phyloP scores from a whole-genome alignment of 2,113 vertebrate species.

The Leucoraja erinaceus region DNA sequence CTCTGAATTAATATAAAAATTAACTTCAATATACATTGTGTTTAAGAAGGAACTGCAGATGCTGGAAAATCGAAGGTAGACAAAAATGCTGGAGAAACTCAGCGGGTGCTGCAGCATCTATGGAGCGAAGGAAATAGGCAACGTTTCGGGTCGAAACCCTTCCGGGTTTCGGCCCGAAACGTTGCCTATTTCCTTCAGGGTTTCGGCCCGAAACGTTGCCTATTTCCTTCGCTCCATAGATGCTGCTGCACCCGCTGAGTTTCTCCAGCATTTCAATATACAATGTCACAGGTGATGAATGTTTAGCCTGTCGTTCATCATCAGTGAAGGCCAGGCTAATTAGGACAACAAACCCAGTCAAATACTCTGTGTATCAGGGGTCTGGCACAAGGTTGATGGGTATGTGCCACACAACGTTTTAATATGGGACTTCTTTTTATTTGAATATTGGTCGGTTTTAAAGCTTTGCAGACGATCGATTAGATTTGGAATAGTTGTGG shows the following conservation, averaged over 20 bases:
- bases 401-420: background rate
- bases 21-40: slow-evolving; percentile 34
- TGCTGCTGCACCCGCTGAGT: too few relatives aligned
- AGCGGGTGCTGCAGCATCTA: too few relatives aligned
- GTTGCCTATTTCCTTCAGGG: too few relatives aligned
- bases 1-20: slow-evolving; percentile 43
- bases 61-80: too few relatives aligned
- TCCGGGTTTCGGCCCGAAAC: too few relatives aligned
- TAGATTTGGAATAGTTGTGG: background rate
- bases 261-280: too few relatives aligned
- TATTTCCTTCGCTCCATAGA: too few relatives aligned
- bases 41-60: too few relatives aligned
- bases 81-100: too few relatives aligned
- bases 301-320: slow-evolving; percentile 43
- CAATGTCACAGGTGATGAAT: slow-evolving; percentile 43
- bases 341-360: slow-evolving; percentile 47
- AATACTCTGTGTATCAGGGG: slow-evolving; percentile 44
- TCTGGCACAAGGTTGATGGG: background rate
- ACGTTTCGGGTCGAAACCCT: too few relatives aligned
- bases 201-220: too few relatives aligned
- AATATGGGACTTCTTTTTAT: background rate
- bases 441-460: background rate
- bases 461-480: background rate
- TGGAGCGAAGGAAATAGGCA: too few relatives aligned
- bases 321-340: slow-evolving; percentile 48